phyloP scores from a whole-genome alignment of 2,888 invertebrate genomes.

The Diploptera punctata region DNA sequence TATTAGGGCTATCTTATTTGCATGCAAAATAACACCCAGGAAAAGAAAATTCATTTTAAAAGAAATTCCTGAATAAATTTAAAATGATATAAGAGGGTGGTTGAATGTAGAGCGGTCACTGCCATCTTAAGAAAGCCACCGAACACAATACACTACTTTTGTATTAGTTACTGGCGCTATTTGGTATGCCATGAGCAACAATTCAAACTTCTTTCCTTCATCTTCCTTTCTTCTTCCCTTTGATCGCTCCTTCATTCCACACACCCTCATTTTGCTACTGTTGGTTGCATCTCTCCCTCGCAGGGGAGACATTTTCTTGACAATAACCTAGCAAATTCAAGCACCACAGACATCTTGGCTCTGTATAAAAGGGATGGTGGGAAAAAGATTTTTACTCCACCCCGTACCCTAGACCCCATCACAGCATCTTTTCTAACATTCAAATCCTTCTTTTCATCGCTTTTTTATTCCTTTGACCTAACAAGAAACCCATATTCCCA shows the following conservation, averaged over 20 bases:
- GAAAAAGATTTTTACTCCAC: constrained; percentile 14
- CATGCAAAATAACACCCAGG: too few species aligned
- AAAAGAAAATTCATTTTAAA: too few species aligned
- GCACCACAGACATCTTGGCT: constrained; percentile 24
- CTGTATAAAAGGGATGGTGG: neutral
- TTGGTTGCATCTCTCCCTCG: constrained; percentile 24
- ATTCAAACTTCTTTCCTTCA: constrained; percentile 8
- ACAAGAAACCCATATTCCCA: constrained; percentile 34
- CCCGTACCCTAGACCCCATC: neutral
- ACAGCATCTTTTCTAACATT: constrained; percentile 30
- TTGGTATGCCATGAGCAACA: constrained; percentile 23
- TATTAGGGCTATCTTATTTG: too few species aligned
- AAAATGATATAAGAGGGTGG: neutral
- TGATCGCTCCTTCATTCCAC: constrained; percentile 26
- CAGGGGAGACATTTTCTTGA: constrained; percentile 37
- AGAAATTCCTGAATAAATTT: neutral
- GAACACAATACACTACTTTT: neutral
- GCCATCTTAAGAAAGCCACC: neutral
- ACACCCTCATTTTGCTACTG: constrained; percentile 19
- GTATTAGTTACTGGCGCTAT: constrained; percentile 2
- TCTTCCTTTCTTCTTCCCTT: neutral
- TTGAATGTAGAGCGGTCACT: neutral
- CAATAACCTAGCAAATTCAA: constrained; percentile 37
- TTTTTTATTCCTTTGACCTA: constrained; percentile 32
- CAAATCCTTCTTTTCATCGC: constrained; percentile 37